Conservation (phyloP, 2,797 vertebrate genomes). For the Neoniphon sammara region DNA sequence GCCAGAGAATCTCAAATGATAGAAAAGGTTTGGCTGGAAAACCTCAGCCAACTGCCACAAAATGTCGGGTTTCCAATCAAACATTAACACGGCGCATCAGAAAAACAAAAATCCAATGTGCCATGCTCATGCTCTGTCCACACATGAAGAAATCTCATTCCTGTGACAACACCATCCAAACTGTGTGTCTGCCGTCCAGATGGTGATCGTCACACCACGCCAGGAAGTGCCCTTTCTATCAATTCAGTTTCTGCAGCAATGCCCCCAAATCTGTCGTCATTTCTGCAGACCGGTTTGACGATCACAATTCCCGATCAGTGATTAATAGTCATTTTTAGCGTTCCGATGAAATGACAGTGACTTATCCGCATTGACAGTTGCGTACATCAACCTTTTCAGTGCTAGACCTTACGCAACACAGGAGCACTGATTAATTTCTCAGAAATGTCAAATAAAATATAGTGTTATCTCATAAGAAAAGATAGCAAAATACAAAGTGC, state of each 20-base stretch:
- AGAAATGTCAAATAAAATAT: slow-evolving; percentile 11
- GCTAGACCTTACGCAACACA: background rate
- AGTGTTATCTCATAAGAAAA: slow-evolving; percentile 1
- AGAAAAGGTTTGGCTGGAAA: slow-evolving; percentile 56
- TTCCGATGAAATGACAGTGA: slow-evolving; percentile 46
- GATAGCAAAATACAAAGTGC: slow-evolving; percentile 13
- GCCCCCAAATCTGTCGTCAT: slow-evolving; percentile 39
- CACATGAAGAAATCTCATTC: slow-evolving; percentile 55
- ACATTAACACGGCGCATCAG: slow-evolving; percentile 41
- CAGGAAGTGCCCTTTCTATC: slow-evolving; percentile 28
- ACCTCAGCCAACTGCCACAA: slow-evolving; percentile 31
- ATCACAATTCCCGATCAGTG: slow-evolving; percentile 38
- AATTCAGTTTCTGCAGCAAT: background rate
- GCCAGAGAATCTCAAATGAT: slow-evolving; percentile 46
- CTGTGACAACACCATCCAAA: slow-evolving; percentile 29
- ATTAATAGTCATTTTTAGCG: slow-evolving; percentile 51
- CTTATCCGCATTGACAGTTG: slow-evolving; percentile 35
- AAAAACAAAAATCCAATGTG: slow-evolving; percentile 36
- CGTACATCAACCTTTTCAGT: slow-evolving; percentile 39
- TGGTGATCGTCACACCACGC: slow-evolving; percentile 47
- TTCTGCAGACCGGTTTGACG: slow-evolving; percentile 51
- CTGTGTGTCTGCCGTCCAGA: slow-evolving; percentile 51
- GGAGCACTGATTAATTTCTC: slow-evolving; percentile 8
- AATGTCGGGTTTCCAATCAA: slow-evolving; percentile 26
- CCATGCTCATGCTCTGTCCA: slow-evolving; percentile 27